Evolutionary conservation across 2,797 vertebrate species (phyloP), one percentile per base, ranked within the genome.

Genomic region (Cynopterus sphinx): DNA sequence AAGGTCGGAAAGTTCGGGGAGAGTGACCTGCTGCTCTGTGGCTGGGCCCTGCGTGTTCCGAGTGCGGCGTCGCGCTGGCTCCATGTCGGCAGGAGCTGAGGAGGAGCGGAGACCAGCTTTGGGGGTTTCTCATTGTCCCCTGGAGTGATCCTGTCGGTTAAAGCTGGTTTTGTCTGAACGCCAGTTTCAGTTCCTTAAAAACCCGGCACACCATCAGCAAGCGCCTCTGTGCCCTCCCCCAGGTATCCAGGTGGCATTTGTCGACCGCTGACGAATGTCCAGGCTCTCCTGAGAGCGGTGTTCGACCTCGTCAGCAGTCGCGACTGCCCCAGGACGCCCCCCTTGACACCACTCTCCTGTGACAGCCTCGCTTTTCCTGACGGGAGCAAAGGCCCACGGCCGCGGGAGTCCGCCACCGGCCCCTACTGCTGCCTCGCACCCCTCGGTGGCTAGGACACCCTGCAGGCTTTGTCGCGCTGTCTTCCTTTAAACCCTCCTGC

Each of bases 391-490:
- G 41, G 39, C 39, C 10, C 46, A 9, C 10, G 21, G n/a, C 3
- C 15, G 5, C 1, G 19, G 75, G 55, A 4, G 8, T 6, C 21
- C 17, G 8, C 24, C n/a, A 1, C n/a, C 67, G 15, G 43, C n/a
- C 5, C 19, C 13, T 26, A 2, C 8, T 0, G 65, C 8, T 28
- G 6, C 46, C 55, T 11, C 22, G 24, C 26, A 0, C 3, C 51
- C 73, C 5, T 3, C 1, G n/a, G 41, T 4, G 26, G 19, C 3
- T 0, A 17, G 78, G 36, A 33, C 41, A 0, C 6, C 6, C 9
- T 9, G 6, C n/a, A 21, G 24, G 53, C 36, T 22, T 70, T 6
- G 5, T n/a, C 2, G 24, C 31, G 63, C 15, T 22, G 6, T 33
- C 51, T n/a, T 26, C 41, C 8, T 1, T 59, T n/a, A 55, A 15